Base-by-base conservation (phyloP, 2,113 vertebrate species). In the Odontophorus gujanensis region DNA sequence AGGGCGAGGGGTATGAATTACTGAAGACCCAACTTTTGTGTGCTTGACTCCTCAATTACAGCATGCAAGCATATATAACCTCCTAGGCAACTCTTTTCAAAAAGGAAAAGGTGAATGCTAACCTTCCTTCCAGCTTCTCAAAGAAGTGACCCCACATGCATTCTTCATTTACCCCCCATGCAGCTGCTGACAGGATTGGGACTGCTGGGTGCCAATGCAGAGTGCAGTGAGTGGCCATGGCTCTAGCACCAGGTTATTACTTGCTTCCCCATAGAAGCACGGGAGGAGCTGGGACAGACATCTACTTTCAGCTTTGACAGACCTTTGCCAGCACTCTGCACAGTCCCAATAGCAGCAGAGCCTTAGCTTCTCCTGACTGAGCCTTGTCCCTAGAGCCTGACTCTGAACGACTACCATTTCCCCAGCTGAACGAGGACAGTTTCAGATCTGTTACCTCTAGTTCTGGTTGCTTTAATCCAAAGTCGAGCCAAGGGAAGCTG, bases 71-170 rank as follows among this genome's bases (percentile, higher is more conserved):
- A 7, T 11, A 5, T 5, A 14, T 18, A 68, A 62, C 45, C 28
- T 57, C 30, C 63, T 18, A 3, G 0, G 9, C 13, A 3, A 2
- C 6, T 21, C 30, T 59, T 66, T 13, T 8, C 42, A 63, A 65
- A 85, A n/a, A 38, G 26, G 21, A 65, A 66, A 13, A 62, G 45
- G 7, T 0, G 26, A 45, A 8, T 13, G 15, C 3, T 36, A 61
- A 6, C 48, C 32, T 66, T 57, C 30, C 75, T 61, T 43, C 45
- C 28, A 3, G 32, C 25, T 57, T 67, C 91, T 36, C 43, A 68
- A 68, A 72, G 25, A 13, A 43, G 40, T 0, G 11, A 14, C 47
- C 20, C 13, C 0, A 17, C 0, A 16, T 11, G 0, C 2, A 30
- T 14, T 24, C 9, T 1, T 28, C 2, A 1, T 28, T 24, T 2